Conservation (phyloP, 2,797 vertebrate genomes). For the Chelonia mydas region DNA sequence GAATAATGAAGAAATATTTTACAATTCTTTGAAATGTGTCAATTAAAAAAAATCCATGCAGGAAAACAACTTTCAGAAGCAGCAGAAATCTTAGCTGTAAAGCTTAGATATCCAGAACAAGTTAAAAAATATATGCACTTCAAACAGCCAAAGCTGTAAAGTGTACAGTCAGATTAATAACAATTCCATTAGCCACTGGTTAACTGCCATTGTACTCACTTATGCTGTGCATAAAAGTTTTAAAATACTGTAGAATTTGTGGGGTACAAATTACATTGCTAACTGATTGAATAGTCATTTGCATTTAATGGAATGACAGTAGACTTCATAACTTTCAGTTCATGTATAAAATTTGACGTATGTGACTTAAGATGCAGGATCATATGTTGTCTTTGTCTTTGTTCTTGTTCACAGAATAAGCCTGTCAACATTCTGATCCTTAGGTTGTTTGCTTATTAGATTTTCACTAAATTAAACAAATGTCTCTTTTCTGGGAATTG, state of each 20-base stretch:
- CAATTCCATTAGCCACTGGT: not conserved
- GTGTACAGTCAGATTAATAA: not conserved
- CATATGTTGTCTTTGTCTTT: constrained; percentile 9
- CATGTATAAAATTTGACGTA: constrained; percentile 13
- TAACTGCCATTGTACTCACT: not conserved
- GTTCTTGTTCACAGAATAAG: constrained; percentile 32
- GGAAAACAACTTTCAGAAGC: not conserved
- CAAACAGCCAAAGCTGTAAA: not conserved
- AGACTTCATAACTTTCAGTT: constrained; percentile 12
- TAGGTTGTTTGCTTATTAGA: not conserved
- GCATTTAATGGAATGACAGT: not conserved
- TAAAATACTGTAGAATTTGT: not conserved
- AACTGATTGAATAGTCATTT: not conserved
- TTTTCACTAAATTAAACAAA: constrained; percentile 19
- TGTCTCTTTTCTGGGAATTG: not conserved
- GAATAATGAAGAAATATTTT: not conserved
- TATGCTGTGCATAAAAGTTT: not conserved
- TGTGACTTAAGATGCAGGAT: not conserved
- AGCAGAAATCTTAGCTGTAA: not conserved
- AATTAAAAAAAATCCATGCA: not conserved
- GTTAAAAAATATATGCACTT: not conserved
- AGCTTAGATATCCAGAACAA: not conserved
- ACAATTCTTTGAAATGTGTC: not conserved
- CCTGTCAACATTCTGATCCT: constrained; percentile 5
- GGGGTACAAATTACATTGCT: not conserved